Percentiles rank a stretch among this genome's conserved stretches.
Conservation (phyloP, 2,888 invertebrate genomes). For the Drosophila limbata region DNA sequence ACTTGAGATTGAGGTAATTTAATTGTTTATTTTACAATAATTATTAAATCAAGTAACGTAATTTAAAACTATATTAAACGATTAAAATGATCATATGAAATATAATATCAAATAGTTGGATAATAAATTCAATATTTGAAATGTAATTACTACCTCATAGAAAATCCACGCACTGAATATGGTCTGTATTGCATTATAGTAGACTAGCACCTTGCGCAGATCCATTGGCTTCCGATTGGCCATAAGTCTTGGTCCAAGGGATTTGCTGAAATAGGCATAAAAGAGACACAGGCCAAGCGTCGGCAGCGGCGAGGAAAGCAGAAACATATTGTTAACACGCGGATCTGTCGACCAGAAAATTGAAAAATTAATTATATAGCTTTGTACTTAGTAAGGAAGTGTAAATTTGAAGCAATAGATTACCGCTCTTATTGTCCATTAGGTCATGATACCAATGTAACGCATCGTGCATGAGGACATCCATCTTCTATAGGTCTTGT, state of each 20-base stretch:
- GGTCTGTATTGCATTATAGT: slow-evolving; percentile 96
- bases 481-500: slow-evolving; percentile 72
- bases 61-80: no score
- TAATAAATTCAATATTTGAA: no score
- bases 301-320: slow-evolving; percentile 96
- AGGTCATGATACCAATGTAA: slow-evolving; percentile 89
- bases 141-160: slow-evolving; percentile 89
- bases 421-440: slow-evolving; percentile 90
- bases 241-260: slow-evolving; percentile 94
- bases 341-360: slow-evolving; percentile 88
- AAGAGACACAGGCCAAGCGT: slow-evolving; percentile 92
- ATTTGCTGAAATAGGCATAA: slow-evolving; percentile 93
- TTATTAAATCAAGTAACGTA: no score
- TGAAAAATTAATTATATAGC: not conserved
- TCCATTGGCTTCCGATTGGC: slow-evolving; percentile 95
- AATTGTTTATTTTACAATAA: no score
- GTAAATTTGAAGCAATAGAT: not conserved
- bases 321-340: slow-evolving; percentile 93
- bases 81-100: no score
- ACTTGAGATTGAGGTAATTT: no score
- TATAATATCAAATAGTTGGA: no score
- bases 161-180: slow-evolving; percentile 96
- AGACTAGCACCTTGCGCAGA: slow-evolving; percentile 91
- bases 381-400: not conserved
- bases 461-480: slow-evolving; percentile 81